phyloP scores from a whole-genome alignment of 2,888 invertebrate species.

The Subacronicta megacephala region DNA sequence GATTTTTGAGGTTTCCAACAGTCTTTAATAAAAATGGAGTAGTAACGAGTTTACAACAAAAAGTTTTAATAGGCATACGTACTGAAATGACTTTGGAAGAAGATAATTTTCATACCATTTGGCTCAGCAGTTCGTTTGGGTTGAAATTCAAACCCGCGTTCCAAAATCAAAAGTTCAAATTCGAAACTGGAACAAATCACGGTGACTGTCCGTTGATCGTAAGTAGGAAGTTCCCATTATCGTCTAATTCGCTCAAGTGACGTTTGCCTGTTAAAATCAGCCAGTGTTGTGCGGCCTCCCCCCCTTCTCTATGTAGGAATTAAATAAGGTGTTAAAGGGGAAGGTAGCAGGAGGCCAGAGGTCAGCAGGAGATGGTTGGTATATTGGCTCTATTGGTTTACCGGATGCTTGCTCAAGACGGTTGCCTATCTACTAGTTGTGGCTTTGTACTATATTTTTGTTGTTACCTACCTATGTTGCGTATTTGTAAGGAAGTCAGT shows the following conservation, averaged over 20 bases:
- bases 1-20: no score
- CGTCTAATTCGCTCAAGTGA: slow-evolving; percentile 87
- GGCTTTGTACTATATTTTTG: slow-evolving; percentile 58
- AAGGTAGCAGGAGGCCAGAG: slow-evolving; percentile 54
- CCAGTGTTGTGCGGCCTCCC: slow-evolving; percentile 68
- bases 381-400: slow-evolving; percentile 85
- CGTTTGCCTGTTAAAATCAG: slow-evolving; percentile 72
- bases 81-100: no score
- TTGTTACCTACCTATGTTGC: slow-evolving; percentile 34
- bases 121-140: background rate
- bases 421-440: slow-evolving; percentile 61
- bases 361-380: slow-evolving; percentile 70
- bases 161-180: slow-evolving; percentile 73
- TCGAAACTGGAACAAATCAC: slow-evolving; percentile 88
- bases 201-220: slow-evolving; percentile 75
- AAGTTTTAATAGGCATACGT: no score
- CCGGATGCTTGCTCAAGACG: slow-evolving; percentile 88
- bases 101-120: no score
- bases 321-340: slow-evolving; percentile 45
- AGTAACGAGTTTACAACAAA: no score
- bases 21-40: no score
- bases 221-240: slow-evolving; percentile 89
- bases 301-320: slow-evolving; percentile 51
- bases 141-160: slow-evolving; percentile 34
- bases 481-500: slow-evolving; percentile 1